A percentile compares a stretch with the other conserved stretches of the same genome.
Conservation (phyloP, 1,140 invertebrate species). For the Helicoverpa zea region DNA sequence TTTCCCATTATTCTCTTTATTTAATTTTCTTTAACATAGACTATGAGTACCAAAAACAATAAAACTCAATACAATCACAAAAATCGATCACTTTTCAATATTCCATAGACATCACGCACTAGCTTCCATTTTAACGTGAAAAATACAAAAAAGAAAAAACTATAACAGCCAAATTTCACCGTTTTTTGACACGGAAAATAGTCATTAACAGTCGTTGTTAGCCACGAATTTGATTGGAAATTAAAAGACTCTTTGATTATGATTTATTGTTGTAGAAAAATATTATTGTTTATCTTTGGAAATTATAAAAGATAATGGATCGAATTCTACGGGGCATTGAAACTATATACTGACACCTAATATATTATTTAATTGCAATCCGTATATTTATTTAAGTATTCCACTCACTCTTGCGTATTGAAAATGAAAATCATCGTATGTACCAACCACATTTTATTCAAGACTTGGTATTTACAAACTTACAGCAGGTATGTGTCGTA, state of each 20-base stretch:
- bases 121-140: slow-evolving; percentile 3
- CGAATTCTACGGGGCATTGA: background rate
- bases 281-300: slow-evolving; percentile 27
- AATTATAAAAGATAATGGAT: slow-evolving; percentile 10
- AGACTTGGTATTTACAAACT: background rate
- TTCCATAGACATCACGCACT: slow-evolving; percentile 3
- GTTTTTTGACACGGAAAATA: slow-evolving; percentile 55
- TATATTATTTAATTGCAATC: too few relatives aligned
- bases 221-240: slow-evolving; percentile 46
- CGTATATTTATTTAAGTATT: too few relatives aligned
- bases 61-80: background rate
- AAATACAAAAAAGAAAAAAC: slow-evolving; percentile 52
- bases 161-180: slow-evolving; percentile 47
- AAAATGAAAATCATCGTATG: background rate
- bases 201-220: slow-evolving; percentile 50
- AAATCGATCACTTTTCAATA: slow-evolving; percentile 3
- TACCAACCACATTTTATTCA: too few relatives aligned
- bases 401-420: background rate
- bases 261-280: slow-evolving; percentile 47
- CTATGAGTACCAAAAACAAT: background rate
- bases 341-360: too few relatives aligned
- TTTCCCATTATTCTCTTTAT: too few relatives aligned
- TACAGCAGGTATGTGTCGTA: too few relatives aligned
- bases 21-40: background rate
- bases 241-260: slow-evolving; percentile 52